These are phyloP conservation scores for Caenorhabditis latens DNA, from an alignment of 1,140 invertebrate genomes.

Conservation along the genomic window DNA sequence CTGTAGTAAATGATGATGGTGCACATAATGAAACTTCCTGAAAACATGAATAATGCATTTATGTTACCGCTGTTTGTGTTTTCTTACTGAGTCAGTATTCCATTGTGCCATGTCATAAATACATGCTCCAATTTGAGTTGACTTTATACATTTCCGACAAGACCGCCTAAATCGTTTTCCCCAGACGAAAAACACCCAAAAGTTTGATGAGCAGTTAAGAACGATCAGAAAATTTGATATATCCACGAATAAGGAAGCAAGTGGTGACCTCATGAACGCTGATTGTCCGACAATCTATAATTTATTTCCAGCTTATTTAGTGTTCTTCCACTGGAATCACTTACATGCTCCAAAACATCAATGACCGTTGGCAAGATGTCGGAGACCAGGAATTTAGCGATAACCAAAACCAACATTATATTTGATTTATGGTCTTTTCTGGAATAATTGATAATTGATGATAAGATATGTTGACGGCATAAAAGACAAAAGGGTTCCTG, in stretches of 20 bases:
- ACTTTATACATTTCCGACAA: slow-evolving; percentile 51
- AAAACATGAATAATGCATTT: background rate
- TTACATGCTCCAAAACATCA: slow-evolving; percentile 75
- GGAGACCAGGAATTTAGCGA: slow-evolving; percentile 74
- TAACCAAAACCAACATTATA: slow-evolving; percentile 74
- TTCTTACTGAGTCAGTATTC: slow-evolving; percentile 34
- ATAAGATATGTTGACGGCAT: slow-evolving; percentile 48
- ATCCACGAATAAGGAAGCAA: slow-evolving; percentile 75
- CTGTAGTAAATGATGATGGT: slow-evolving; percentile 62
- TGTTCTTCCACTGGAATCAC: background rate
- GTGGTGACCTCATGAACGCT: slow-evolving; percentile 69
- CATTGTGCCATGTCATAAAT: slow-evolving; percentile 42
- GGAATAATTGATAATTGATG: slow-evolving; percentile 27
- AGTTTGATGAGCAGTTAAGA: slow-evolving; percentile 75
- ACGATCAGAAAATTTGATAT: slow-evolving; percentile 75
- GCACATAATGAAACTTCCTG: slow-evolving; percentile 62
- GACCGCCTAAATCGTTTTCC: slow-evolving; percentile 71
- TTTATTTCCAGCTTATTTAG: background rate
- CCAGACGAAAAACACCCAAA: slow-evolving; percentile 76
- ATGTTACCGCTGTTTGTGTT: background rate
- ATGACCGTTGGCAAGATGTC: slow-evolving; percentile 74
- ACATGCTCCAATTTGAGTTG: slow-evolving; percentile 37
- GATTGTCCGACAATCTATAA: slow-evolving; percentile 72
- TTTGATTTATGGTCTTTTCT: slow-evolving; percentile 76
- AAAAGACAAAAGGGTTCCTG: background rate